phyloP scores from a whole-genome alignment of 2,888 invertebrate species.

The Tortrix viridana region DNA sequence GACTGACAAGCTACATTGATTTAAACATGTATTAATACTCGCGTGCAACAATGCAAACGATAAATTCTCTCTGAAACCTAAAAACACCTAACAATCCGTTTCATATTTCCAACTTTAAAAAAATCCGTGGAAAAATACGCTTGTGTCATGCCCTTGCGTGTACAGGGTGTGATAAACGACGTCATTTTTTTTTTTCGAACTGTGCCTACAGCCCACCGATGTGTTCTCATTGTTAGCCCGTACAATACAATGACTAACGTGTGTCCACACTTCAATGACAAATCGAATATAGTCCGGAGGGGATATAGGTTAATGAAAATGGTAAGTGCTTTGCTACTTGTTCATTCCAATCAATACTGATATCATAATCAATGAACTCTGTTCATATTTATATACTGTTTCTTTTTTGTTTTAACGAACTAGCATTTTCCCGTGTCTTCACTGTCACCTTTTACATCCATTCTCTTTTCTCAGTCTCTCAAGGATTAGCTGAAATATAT shows the following conservation, averaged over 20 bases:
- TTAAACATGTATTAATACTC: slow-evolving; percentile 9
- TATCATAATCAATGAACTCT: too few relatives aligned
- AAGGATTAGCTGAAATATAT: too few relatives aligned
- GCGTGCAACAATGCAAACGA: slow-evolving; percentile 2
- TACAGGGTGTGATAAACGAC: slow-evolving; percentile 37
- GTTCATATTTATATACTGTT: too few relatives aligned
- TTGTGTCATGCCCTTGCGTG: slow-evolving; percentile 25
- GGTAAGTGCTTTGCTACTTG: not conserved
- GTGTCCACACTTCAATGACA: slow-evolving; percentile 30
- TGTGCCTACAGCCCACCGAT: slow-evolving; percentile 28
- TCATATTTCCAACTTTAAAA: slow-evolving; percentile 16
- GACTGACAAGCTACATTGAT: not conserved
- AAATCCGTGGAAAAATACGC: slow-evolving; percentile 21
- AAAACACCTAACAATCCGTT: slow-evolving; percentile 25
- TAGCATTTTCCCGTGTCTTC: too few relatives aligned
- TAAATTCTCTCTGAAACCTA: slow-evolving; percentile 11
- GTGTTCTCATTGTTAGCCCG: slow-evolving; percentile 29
- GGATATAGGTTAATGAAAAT: slow-evolving; percentile 7
- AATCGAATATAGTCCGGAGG: slow-evolving; percentile 22
- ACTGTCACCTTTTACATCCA: too few relatives aligned
- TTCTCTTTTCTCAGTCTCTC: too few relatives aligned
- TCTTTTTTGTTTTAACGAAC: too few relatives aligned
- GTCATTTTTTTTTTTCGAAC: slow-evolving; percentile 33
- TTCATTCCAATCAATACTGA: too few relatives aligned
- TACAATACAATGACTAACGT: slow-evolving; percentile 32